Conservation (phyloP, 2,888 invertebrate genomes). For the Pemphredon lugubris region DNA sequence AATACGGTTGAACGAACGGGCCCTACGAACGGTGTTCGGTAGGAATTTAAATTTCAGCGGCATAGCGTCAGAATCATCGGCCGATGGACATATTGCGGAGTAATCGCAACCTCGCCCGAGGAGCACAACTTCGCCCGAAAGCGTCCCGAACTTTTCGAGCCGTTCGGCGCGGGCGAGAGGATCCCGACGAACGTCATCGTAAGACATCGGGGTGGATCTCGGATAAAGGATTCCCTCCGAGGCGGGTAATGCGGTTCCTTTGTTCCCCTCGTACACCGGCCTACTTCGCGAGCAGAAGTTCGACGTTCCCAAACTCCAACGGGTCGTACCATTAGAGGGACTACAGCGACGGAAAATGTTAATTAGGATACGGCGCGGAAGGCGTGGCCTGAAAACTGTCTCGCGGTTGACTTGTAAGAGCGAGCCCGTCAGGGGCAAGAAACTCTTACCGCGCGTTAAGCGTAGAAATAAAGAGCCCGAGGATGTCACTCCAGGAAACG, state of each 20-base stretch:
- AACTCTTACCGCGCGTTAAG: not conserved
- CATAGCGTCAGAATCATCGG: constrained; percentile 3
- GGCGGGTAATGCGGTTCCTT: constrained; percentile 7
- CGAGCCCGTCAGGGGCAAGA: not conserved
- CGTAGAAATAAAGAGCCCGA: not conserved
- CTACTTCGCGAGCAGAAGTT: constrained; percentile 15
- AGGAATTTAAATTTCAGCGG: constrained; percentile 41
- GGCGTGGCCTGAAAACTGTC: not conserved
- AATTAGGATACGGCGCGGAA: constrained; percentile 7
- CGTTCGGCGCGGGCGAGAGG: not conserved
- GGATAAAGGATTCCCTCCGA: constrained; percentile 17
- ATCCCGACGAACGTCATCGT: not conserved
- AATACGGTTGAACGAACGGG: constrained; percentile 44
- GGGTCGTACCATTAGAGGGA: not conserved
- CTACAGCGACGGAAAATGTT: constrained; percentile 8
- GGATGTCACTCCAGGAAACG: constrained; percentile 34
- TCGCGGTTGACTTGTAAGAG: not conserved
- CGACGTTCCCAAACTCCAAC: not conserved
- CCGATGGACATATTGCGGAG: constrained; percentile 9
- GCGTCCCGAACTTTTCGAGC: constrained; percentile 5
- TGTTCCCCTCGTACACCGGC: constrained; percentile 3
- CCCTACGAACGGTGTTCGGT: constrained; percentile 27
- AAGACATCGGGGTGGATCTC: not conserved
- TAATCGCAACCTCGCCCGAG: constrained; percentile 16
- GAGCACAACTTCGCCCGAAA: constrained; percentile 13